Evolutionary conservation across 1,140 invertebrate genomes (phyloP), one percentile per base, ranked within the genome.

Genomic region (Paralvinella palmiformis): DNA sequence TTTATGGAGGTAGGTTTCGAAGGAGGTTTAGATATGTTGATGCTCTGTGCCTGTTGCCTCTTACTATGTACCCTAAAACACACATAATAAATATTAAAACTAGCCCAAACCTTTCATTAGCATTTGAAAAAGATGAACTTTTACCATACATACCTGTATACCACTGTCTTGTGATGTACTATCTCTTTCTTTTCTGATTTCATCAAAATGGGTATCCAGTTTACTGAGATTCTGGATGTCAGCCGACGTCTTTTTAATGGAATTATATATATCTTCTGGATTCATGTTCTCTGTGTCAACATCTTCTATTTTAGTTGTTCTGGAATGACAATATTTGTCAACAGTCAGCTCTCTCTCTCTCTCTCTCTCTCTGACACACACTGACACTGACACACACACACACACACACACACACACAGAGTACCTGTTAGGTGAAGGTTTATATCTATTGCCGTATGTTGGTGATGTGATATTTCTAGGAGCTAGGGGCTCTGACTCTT

Each of bases 151-250:
- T n/a, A n/a, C 55, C 29, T 57, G 55, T 66, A 92, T 94, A 37
- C 91, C 91, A 50, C 89, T 91, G 74, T 93, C 91, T 79, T 92
- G 91, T 37, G 90, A 92, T 10, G 89, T 89, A 53, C 89, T 90
- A 10, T 52, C 48, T 20, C 48, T 22, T 52, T 57, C 66, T 65
- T 77, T 81, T 70, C 74, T 74, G 45, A 72, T 70, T 59, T 75
- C 74, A 27, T 78, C 76, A 67, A 74, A 79, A 53, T 35, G 58
- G 53, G 66, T 70, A 62, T 79, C 77, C 36, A 79, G 69, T 66
- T 80, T 79, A 72, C 87, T 89, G 70, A 91, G 91, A 80, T 89
- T 92, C 72, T 92, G 90, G 77, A 97, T 96, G 83, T 96, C 93
- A 22, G 91, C 91, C 2, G 93, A 92, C 44, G 93, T 96, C 74